These are phyloP conservation scores for Eulimnadia texana DNA, from an alignment of 1,140 invertebrate species.

Conservation along the genomic window DNA sequence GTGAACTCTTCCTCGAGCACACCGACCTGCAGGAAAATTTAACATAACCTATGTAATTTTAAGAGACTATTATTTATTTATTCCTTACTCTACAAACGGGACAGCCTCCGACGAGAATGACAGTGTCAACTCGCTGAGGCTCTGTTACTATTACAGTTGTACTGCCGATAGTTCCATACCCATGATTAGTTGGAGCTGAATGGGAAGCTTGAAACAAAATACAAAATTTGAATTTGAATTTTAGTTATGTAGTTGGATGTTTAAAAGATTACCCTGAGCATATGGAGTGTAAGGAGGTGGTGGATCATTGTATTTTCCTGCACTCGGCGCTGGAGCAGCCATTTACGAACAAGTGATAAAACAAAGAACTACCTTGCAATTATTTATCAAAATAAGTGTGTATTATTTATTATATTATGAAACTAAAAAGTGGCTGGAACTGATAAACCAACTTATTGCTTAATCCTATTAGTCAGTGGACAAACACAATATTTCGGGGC, in stretches of 20 bases:
- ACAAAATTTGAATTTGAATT: neutral
- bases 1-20: constrained; percentile 70
- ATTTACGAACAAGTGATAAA: too few relatives aligned
- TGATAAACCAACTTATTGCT: too few relatives aligned
- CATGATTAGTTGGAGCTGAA: neutral
- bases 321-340: neutral
- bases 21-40: constrained; percentile 41
- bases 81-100: constrained; percentile 55
- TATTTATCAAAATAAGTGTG: too few relatives aligned
- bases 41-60: neutral
- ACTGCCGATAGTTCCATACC: constrained; percentile 17
- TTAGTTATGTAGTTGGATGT: neutral
- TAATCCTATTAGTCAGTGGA: too few relatives aligned
- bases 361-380: too few relatives aligned
- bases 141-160: constrained; percentile 19
- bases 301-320: neutral
- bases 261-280: neutral
- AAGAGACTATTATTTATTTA: neutral
- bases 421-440: too few relatives aligned
- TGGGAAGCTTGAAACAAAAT: neutral
- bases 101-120: constrained; percentile 60
- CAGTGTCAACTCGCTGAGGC: constrained; percentile 34
- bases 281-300: constrained; percentile 2
- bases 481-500: too few relatives aligned
- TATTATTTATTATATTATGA: too few relatives aligned